These are phyloP conservation scores for Rhombomys opimus DNA, from an alignment of 2,113 vertebrate species.

Conservation along the genomic window DNA sequence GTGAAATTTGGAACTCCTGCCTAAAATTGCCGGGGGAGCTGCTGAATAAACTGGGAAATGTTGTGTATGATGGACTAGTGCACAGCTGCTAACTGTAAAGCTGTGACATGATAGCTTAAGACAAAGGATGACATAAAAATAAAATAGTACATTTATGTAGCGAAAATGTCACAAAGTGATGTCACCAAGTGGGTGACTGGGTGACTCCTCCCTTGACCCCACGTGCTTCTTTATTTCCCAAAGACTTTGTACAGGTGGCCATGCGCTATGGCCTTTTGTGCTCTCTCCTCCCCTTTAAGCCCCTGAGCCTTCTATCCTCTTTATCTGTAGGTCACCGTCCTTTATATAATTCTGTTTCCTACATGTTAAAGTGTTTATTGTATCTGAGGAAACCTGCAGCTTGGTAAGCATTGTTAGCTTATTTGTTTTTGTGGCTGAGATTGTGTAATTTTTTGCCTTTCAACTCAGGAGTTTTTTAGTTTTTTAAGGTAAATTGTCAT, in stretches of 20 bases:
- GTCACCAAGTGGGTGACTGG: neutral
- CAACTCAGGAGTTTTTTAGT: neutral
- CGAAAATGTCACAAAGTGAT: neutral
- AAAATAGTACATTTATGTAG: neutral
- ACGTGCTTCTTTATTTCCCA: neutral
- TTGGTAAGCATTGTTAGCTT: neutral
- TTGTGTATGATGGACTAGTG: neutral
- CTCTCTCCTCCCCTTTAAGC: neutral
- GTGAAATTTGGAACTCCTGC: neutral
- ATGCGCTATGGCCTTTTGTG: neutral
- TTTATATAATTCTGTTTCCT: neutral
- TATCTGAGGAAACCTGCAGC: neutral
- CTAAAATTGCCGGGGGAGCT: neutral
- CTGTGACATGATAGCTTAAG: neutral
- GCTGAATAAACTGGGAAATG: slow-evolving; percentile 15
- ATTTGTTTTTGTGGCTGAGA: slow-evolving; percentile 24
- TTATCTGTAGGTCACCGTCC: neutral
- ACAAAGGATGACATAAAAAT: neutral
- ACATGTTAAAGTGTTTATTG: neutral
- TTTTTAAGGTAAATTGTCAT: slow-evolving; percentile 36
- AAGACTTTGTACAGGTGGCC: neutral
- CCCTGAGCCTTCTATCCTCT: neutral
- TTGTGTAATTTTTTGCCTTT: slow-evolving; percentile 28
- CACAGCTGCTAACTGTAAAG: neutral
- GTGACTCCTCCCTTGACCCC: neutral